A percentile compares a stretch with the other conserved stretches of the same genome.
Conservation (phyloP, 53 echinoderm and acorn worm genomes). For the Echinometra lucunter region DNA sequence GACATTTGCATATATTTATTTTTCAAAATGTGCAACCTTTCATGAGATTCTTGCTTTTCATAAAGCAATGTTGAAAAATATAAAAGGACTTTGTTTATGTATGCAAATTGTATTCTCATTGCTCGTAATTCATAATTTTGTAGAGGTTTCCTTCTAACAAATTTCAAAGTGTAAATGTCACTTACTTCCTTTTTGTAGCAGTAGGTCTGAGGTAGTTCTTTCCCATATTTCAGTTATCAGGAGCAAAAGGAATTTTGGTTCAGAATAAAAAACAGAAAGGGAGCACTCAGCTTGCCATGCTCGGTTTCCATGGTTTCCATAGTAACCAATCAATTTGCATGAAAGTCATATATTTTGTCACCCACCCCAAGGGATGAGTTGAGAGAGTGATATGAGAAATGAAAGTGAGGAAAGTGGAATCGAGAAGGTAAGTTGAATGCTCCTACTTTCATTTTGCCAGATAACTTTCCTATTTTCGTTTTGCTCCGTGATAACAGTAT, state of each 20-base stretch:
- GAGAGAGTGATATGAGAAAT: conserved; percentile 38
- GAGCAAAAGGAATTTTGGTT: conserved; percentile 52
- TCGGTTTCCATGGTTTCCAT: conserved; percentile 93
- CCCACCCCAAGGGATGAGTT: not conserved
- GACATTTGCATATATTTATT: not conserved
- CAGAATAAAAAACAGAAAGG: conserved; percentile 68
- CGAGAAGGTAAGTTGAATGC: conserved; percentile 96
- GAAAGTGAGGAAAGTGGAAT: conserved; percentile 63
- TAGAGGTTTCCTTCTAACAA: not conserved
- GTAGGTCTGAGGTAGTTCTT: not conserved
- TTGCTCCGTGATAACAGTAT: conserved; percentile 55
- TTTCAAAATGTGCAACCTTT: not conserved
- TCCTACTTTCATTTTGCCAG: conserved; percentile 77
- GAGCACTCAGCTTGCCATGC: conserved; percentile 90
- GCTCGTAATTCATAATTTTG: too few relatives aligned
- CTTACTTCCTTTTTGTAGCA: not conserved
- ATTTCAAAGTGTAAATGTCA: not conserved
- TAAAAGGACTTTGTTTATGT: not conserved
- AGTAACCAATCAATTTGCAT: conserved; percentile 80
- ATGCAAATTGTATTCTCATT: too few relatives aligned
- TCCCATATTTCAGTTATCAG: conserved; percentile 19
- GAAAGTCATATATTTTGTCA: conserved; percentile 33
- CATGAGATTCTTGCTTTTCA: too few relatives aligned
- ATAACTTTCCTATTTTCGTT: conserved; percentile 35
- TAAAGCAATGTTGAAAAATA: not conserved